Evolutionary conservation across 2,888 invertebrate genomes (phyloP), one percentile per base, ranked within the genome.

Genomic region (Heliconius sara): DNA sequence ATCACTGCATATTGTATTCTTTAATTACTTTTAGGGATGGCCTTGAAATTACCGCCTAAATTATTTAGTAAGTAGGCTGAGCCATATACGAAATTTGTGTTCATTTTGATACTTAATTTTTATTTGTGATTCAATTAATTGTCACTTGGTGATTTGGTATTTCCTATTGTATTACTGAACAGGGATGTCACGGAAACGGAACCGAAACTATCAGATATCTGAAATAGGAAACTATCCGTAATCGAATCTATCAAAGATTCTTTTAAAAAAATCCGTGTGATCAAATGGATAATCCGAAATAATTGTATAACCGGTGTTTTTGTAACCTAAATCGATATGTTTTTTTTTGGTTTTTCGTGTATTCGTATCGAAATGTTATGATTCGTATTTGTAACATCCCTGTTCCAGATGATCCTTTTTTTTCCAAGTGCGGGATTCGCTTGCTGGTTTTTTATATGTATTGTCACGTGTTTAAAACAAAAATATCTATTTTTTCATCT

Each of bases 11-110:
- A 27, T 13, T 25, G 12, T 70, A 6, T 70, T 70, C 67, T 74
- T 78, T 52, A 66, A 60, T 75, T 57, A 75, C 27, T 71, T 75
- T 68, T 79, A 70, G 70, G 74, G 57, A 68, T 79, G 80, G 78
- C 77, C 80, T 81, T 82, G 30, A 77, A 77, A 43, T 65, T 83
- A 83, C 83, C 84, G 84, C 84, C 85, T 85, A 81, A 84, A 81
- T 81, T 81, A 82, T 80, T 78, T 83, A 80, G 80, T 84, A 80
- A 80, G 76, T 78, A 71, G 82, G 82, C 80, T 78, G 79, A 84
- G 83, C 83, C 82, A 80, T 81, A 80, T 81, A 81, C 63, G 78
- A 83, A 76, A 76, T 77, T 80, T 81, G 80, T 81, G 81, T 83
- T 83, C 78, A 78, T 74, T 77, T 76, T 78, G 73, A 73, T 81